Conservation (phyloP, 2,888 invertebrate species). For the Drymonia ruficornis region DNA sequence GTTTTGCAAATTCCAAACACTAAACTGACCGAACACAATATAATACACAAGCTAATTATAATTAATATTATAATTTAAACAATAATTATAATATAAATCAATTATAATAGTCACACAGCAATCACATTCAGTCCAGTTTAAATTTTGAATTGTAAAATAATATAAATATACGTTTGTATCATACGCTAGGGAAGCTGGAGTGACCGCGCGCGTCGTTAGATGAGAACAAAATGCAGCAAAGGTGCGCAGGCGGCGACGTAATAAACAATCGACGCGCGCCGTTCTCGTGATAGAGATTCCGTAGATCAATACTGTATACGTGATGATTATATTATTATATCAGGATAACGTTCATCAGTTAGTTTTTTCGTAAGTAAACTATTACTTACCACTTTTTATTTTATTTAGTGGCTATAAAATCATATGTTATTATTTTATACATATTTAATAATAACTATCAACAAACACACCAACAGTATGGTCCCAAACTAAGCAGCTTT, state of each 20-base stretch:
- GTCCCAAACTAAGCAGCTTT: too few species aligned
- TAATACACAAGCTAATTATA: constrained; percentile 1
- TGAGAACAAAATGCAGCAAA: constrained; percentile 44
- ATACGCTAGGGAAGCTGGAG: constrained; percentile 30
- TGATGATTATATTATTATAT: constrained; percentile 19
- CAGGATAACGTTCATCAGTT: too few species aligned
- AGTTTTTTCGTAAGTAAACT: too few species aligned
- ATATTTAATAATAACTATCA: too few species aligned
- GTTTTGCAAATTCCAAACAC: constrained; percentile 12
- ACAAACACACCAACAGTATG: too few species aligned
- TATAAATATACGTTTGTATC: background rate
- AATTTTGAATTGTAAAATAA: background rate
- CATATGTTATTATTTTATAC: too few species aligned
- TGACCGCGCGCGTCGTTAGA: constrained; percentile 40
- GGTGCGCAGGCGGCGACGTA: constrained; percentile 36
- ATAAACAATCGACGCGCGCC: constrained; percentile 41
- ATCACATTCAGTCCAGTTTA: background rate
- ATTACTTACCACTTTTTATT: too few species aligned
- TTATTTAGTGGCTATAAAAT: too few species aligned
- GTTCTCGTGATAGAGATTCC: constrained; percentile 24
- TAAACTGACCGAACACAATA: constrained; percentile 6
- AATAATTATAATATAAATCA: background rate
- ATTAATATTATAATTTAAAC: background rate
- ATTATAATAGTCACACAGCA: background rate
- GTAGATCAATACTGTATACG: constrained; percentile 27